Evolutionary conservation across 2,888 invertebrate genomes (phyloP), one percentile per base, ranked within the genome.

Genomic region (Autographa pulchrina): DNA sequence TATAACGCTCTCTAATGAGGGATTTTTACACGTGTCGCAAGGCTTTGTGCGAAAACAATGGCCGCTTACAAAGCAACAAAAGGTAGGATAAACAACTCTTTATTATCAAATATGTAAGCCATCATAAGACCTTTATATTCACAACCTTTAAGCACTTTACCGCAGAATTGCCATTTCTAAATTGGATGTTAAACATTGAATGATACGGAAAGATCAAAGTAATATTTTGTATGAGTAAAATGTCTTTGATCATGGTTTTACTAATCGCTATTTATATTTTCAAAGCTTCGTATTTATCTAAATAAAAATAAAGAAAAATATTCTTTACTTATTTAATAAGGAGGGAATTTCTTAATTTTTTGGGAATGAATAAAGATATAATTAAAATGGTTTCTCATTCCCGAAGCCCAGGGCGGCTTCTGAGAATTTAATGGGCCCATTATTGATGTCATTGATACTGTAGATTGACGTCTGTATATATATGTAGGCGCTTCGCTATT

Each of bases 41-140:
- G 65, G 72, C 67, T 79, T 75, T 78, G 64, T 80, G 31, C 13
- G 31, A 54, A 70, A 83, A 79, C 72, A 77, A 81, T 68, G 62
- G 72, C 20, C 52, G 62, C 69, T 73, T 9, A 61, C 74, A 70
- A 68, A 74, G 72, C 16, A 18, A 77, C 68, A 75, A 75, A 66
- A 67, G 78, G 32, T 71, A 65, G 72, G 75, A 75, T 65, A 78
- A 75, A 81, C 75, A 75, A 70, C 75, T 80, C 77, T 85, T 85
- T 81, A 86, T 83, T 84, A 84, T 81, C 70, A 86, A 86, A 83
- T 77, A 86, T 83, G 77, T 82, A 84, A 66, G 78, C 62, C 70
- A 81, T 60, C 63, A 77, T 68, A 80, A 71, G 75, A 79, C 70
- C 59, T 77, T 73, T 58, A 62, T 62, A 60, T 48, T 56, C 20